Percentiles rank a stretch among this genome's conserved stretches.
Conservation (phyloP, 2,888 invertebrate genomes). For the Amblyjoppa proteus region DNA sequence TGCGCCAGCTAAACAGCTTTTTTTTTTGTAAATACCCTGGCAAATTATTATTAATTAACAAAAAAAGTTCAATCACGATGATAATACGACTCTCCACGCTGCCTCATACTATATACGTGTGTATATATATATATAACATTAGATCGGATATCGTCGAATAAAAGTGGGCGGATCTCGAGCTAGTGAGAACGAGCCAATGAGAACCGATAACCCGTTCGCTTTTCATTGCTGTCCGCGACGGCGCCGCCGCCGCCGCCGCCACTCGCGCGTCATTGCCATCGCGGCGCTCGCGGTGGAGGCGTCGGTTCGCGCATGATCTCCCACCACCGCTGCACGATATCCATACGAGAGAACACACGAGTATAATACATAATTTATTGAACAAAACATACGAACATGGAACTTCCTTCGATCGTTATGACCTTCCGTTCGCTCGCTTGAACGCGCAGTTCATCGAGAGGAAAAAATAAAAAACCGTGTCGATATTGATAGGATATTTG, state of each 20-base stretch:
- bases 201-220: constrained; percentile 57
- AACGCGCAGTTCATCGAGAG: background rate
- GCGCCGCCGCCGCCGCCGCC: constrained; percentile 43
- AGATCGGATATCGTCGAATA: constrained; percentile 64
- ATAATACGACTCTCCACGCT: background rate
- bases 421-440: background rate
- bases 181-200: constrained; percentile 54
- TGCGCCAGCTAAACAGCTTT: too few species aligned
- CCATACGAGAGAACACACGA: background rate
- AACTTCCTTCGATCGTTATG: constrained; percentile 1
- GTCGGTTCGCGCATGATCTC: constrained; percentile 48
- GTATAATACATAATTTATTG: background rate
- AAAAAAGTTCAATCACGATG: too few species aligned
- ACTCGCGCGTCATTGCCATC: constrained; percentile 55
- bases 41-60: too few species aligned
- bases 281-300: constrained; percentile 53
- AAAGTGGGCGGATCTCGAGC: constrained; percentile 61
- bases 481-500: background rate
- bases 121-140: constrained; percentile 40
- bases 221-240: constrained; percentile 63
- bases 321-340: constrained; percentile 13
- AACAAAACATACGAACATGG: background rate
- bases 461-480: constrained; percentile 13
- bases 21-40: too few species aligned
- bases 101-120: constrained; percentile 1